Conservation (phyloP, 2,113 vertebrate species). For the Perca flavescens region DNA sequence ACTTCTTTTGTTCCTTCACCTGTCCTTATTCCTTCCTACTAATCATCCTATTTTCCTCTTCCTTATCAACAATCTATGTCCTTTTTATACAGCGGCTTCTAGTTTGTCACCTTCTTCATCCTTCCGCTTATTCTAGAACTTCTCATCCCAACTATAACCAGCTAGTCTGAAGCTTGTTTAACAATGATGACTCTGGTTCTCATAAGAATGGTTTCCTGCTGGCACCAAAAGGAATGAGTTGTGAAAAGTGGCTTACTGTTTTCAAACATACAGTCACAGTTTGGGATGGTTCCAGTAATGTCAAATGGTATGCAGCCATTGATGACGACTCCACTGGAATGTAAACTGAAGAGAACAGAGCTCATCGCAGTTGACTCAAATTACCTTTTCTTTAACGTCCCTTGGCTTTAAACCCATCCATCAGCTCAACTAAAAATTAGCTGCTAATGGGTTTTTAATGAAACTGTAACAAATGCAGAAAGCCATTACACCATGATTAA, state of each 20-base stretch:
- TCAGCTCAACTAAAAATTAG: constrained; percentile 73
- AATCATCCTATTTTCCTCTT: neutral
- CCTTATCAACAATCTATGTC: neutral
- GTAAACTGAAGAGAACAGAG: constrained; percentile 51
- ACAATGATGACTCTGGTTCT: constrained; percentile 56
- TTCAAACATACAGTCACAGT: constrained; percentile 55
- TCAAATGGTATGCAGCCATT: constrained; percentile 62
- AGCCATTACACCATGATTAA: constrained; percentile 79
- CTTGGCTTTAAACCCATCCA: constrained; percentile 63
- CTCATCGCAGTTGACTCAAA: constrained; percentile 68
- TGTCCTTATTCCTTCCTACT: neutral
- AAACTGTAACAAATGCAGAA: constrained; percentile 80
- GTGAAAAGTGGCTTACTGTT: constrained; percentile 46
- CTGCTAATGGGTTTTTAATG: constrained; percentile 81
- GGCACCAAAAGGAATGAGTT: constrained; percentile 43
- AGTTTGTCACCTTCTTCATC: constrained; percentile 6
- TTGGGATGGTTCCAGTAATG: constrained; percentile 65
- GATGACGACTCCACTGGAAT: constrained; percentile 63
- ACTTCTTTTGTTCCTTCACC: neutral
- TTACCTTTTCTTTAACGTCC: constrained; percentile 63
- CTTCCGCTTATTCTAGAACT: neutral
- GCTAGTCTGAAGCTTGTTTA: constrained; percentile 37
- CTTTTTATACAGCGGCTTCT: neutral
- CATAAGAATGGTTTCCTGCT: constrained; percentile 69
- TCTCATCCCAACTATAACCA: constrained; percentile 36